Conservation (phyloP, 2,113 vertebrate species). For the Stomatorhinus ivindoensis region DNA sequence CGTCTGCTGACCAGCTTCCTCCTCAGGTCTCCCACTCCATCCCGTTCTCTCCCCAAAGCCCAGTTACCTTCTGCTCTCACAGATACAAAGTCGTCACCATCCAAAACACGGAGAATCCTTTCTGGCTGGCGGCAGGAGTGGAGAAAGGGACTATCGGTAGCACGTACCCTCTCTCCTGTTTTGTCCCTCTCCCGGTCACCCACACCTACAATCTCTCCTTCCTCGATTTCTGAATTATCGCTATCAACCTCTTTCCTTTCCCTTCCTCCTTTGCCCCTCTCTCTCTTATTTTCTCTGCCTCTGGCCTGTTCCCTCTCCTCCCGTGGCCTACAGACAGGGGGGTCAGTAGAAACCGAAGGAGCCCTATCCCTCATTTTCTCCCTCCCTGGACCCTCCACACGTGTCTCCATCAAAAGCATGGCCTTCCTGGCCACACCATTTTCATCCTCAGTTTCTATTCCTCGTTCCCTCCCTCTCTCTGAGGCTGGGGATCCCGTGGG, state of each 20-base stretch:
- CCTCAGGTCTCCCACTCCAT: slow-evolving; percentile 67
- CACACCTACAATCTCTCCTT: slow-evolving; percentile 75
- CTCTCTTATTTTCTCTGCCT: slow-evolving; percentile 2
- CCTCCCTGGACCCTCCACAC: slow-evolving; percentile 6
- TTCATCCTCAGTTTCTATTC: slow-evolving; percentile 32
- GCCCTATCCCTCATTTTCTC: slow-evolving; percentile 47
- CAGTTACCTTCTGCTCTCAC: slow-evolving; percentile 63
- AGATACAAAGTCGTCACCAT: slow-evolving; percentile 72
- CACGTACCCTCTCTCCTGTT: not conserved
- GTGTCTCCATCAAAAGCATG: not conserved
- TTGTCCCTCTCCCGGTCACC: slow-evolving; percentile 22
- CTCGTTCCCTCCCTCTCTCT: slow-evolving; percentile 38
- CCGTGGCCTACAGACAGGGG: slow-evolving; percentile 43
- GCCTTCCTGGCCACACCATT: slow-evolving; percentile 28
- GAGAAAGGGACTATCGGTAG: slow-evolving; percentile 49
- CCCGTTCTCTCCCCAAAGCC: slow-evolving; percentile 42
- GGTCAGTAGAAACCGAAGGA: slow-evolving; percentile 50
- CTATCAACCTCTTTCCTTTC: slow-evolving; percentile 40
- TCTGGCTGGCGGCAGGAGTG: slow-evolving; percentile 50
- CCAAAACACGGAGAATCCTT: slow-evolving; percentile 64
- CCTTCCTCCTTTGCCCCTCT: slow-evolving; percentile 23
- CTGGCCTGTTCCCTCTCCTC: slow-evolving; percentile 11
- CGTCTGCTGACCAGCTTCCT: slow-evolving; percentile 75
- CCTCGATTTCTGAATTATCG: slow-evolving; percentile 79
- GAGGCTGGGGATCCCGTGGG: slow-evolving; percentile 76